Evolutionary conservation across 2,797 vertebrate species (phyloP).

Genomic region (Intellagama lesueurii): DNA sequence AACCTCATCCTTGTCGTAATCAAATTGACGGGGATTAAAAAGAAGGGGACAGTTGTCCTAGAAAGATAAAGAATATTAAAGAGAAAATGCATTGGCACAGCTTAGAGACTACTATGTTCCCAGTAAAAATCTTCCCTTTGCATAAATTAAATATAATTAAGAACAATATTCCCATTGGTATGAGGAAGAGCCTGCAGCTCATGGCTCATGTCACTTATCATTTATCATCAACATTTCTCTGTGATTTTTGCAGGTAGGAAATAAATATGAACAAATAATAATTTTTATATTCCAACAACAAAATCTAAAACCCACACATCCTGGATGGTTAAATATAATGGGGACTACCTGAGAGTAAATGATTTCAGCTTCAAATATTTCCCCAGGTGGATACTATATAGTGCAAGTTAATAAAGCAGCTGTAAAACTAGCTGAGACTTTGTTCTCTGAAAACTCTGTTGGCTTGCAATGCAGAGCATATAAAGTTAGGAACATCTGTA

Average conservation of each 20-base stretch:
- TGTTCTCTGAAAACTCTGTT: not conserved
- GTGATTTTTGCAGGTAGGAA: not conserved
- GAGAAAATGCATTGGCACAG: not conserved
- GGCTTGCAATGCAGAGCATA: not conserved
- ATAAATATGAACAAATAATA: not conserved
- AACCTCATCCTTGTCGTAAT: conserved; percentile 97
- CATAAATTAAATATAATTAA: not conserved
- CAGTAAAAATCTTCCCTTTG: not conserved
- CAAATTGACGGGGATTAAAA: conserved; percentile 95
- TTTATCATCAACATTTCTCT: too few species aligned
- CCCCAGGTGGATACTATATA: not conserved
- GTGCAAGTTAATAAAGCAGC: not conserved
- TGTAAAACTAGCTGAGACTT: not conserved
- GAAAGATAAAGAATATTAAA: conserved; percentile 10
- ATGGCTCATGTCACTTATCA: not conserved
- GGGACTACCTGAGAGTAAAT: not conserved
- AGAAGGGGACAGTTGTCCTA: conserved; percentile 98
- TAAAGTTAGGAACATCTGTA: not conserved
- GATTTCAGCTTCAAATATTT: not conserved
- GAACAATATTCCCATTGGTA: not conserved
- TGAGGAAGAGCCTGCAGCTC: not conserved
- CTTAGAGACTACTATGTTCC: not conserved
- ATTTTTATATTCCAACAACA: too few species aligned
- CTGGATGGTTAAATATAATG: not conserved
- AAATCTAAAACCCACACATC: not conserved